A percentile compares a stretch with the other conserved stretches of the same genome.
Evolutionary conservation across 2,113 vertebrate genomes (phyloP).

Genomic region (Burhinus bistriatus): DNA sequence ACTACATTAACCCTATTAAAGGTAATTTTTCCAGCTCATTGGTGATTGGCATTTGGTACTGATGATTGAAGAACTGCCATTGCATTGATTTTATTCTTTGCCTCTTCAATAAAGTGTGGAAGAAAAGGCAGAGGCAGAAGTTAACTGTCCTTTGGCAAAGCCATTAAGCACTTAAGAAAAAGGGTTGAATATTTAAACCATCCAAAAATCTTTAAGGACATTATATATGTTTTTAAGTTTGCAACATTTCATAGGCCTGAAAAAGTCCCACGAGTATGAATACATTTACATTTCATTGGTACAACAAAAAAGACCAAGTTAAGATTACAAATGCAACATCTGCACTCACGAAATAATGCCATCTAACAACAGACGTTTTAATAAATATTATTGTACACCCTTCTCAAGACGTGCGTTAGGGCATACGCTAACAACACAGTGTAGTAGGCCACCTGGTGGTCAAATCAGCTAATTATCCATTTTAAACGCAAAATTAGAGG

Average conservation of each 20-base stretch:
- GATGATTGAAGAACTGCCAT: slow-evolving; percentile 25
- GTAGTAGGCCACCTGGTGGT: slow-evolving; percentile 77
- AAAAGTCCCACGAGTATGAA: neutral
- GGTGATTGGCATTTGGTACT: slow-evolving; percentile 49
- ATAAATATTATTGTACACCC: neutral
- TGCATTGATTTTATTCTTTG: slow-evolving; percentile 54
- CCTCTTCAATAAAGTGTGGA: slow-evolving; percentile 24
- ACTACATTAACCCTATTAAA: slow-evolving; percentile 41
- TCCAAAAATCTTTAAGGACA: neutral
- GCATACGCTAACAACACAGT: slow-evolving; percentile 49
- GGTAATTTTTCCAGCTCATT: slow-evolving; percentile 54
- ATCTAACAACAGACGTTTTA: neutral
- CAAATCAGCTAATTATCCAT: slow-evolving; percentile 59
- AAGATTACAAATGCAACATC: neutral
- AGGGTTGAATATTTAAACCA: neutral
- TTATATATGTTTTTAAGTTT: slow-evolving; percentile 13
- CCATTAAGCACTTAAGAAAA: slow-evolving; percentile 16
- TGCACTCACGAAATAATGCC: neutral
- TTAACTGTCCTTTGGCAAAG: slow-evolving; percentile 29
- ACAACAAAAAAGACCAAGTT: neutral
- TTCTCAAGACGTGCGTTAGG: neutral
- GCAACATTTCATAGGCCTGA: slow-evolving; percentile 2
- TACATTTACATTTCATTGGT: neutral
- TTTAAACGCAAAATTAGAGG: neutral
- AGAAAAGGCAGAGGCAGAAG: slow-evolving; percentile 23